Evolutionary conservation across 2,113 vertebrate genomes (phyloP).

Genomic region (Turnix velox): DNA sequence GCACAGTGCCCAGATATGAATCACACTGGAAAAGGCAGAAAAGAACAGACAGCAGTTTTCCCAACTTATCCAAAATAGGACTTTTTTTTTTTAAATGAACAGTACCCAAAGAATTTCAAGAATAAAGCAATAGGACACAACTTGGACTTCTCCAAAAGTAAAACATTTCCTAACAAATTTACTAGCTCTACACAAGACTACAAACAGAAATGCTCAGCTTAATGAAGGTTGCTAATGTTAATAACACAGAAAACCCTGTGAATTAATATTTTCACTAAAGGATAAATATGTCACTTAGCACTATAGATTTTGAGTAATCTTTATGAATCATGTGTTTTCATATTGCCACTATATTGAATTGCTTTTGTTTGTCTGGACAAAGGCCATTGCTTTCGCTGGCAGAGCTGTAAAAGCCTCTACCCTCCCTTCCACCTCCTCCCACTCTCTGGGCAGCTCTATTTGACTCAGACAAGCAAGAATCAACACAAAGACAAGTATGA

Average conservation of each 20-base stretch:
- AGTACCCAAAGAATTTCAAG: neutral
- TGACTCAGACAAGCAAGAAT: neutral
- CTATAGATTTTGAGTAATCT: neutral
- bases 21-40: neutral
- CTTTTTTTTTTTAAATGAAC: neutral
- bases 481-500: neutral
- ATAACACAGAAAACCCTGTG: accelerated
- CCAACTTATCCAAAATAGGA: neutral
- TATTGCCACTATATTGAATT: neutral
- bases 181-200: neutral
- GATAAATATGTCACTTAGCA: neutral
- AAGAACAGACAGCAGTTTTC: neutral
- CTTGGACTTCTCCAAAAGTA: neutral
- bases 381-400: neutral
- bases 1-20: accelerated
- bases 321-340: neutral
- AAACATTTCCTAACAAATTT: neutral
- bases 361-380: neutral
- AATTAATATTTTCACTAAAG: neutral
- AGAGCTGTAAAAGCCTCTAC: neutral
- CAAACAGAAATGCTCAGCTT: neutral
- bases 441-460: neutral
- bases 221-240: neutral
- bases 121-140: accelerated
- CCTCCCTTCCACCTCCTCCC: neutral